These are phyloP conservation scores for Ambastaia sidthimunki DNA, from an alignment of 2,797 vertebrate species.

Conservation along the genomic window DNA sequence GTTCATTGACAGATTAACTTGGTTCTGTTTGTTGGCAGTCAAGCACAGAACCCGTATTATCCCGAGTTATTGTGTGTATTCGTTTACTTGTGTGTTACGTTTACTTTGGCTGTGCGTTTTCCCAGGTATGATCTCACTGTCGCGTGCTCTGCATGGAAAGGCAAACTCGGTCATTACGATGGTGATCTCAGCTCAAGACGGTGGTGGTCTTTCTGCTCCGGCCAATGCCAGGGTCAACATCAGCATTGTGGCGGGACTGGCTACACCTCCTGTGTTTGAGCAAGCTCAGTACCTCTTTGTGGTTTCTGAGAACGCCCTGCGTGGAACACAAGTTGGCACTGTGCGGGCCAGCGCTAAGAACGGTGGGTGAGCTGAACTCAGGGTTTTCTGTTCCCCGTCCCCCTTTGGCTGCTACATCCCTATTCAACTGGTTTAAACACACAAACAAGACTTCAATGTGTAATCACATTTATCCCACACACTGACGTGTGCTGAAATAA, in stretches of 20 bases:
- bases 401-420: neutral
- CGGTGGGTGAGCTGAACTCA: slow-evolving; percentile 65
- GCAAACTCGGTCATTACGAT: slow-evolving; percentile 89
- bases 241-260: slow-evolving; percentile 89
- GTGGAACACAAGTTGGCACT: slow-evolving; percentile 84
- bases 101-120: slow-evolving; percentile 21
- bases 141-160: slow-evolving; percentile 87
- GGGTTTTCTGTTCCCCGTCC: neutral
- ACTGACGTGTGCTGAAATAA: slow-evolving; percentile 52
- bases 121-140: slow-evolving; percentile 90
- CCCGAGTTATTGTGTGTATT: neutral
- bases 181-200: slow-evolving; percentile 89
- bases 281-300: slow-evolving; percentile 89
- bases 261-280: slow-evolving; percentile 90
- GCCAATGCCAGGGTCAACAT: slow-evolving; percentile 89
- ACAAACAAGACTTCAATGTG: slow-evolving; percentile 21
- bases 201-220: slow-evolving; percentile 85
- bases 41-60: neutral
- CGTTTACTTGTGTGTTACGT: neutral
- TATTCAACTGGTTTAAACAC: slow-evolving; percentile 31
- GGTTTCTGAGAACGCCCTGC: slow-evolving; percentile 84
- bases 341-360: slow-evolving; percentile 84
- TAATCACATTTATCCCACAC: slow-evolving; percentile 62
- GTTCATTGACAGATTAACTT: too few species aligned
- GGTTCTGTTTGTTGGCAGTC: neutral